Conservation (phyloP, 2,113 vertebrate genomes). For the Podilymbus podiceps region DNA sequence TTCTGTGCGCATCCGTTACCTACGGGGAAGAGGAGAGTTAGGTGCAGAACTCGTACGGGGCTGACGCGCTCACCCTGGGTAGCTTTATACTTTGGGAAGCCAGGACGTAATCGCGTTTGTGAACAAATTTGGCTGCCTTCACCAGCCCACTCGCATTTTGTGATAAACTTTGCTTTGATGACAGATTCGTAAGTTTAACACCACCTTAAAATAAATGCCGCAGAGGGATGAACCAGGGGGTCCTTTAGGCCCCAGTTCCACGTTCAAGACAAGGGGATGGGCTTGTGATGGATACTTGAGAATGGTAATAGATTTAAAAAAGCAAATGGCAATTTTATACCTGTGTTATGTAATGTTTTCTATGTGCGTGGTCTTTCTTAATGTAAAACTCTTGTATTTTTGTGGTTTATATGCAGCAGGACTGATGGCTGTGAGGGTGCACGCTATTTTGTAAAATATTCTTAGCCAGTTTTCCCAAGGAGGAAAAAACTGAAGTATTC, state of each 20-base stretch:
- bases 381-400: conserved; percentile 90
- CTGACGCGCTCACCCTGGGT: not conserved
- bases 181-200: conserved; percentile 5
- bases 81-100: not conserved
- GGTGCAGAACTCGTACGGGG: not conserved
- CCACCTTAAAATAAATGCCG: not conserved
- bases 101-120: rapidly evolving
- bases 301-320: conserved; percentile 57
- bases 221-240: not conserved
- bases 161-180: not conserved
- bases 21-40: not conserved
- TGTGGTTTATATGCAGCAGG: conserved; percentile 95
- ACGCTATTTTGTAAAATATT: conserved; percentile 89
- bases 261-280: conserved; percentile 50
- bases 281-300: conserved; percentile 46
- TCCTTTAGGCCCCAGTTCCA: not conserved
- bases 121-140: not conserved
- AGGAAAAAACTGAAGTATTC: conserved; percentile 8
- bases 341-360: conserved; percentile 91
- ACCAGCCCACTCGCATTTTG: rapidly evolving
- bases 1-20: not conserved
- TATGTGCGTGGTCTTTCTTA: conserved; percentile 95
- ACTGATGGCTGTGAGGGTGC: conserved; percentile 87
- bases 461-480: conserved; percentile 62
- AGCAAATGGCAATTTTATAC: conserved; percentile 85